A percentile compares a stretch with the other conserved stretches of the same genome.
Evolutionary conservation across 2,888 invertebrate genomes (phyloP).

Genomic region (Dione juno): DNA sequence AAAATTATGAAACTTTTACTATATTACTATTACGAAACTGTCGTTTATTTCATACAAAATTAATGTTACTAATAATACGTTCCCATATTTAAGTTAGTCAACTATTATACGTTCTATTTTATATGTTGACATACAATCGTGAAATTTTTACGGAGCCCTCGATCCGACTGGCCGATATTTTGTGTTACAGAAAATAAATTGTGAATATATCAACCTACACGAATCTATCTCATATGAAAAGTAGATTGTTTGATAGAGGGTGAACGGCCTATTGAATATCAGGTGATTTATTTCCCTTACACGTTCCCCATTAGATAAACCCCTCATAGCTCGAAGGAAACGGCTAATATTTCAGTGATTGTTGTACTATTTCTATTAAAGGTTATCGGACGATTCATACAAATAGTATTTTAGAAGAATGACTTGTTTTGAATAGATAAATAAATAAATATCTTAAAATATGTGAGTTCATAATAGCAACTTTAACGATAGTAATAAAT

Average conservation of each 20-base stretch:
- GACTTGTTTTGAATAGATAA: not conserved
- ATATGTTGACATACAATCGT: too few relatives aligned
- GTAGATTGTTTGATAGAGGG: slow-evolving; percentile 60
- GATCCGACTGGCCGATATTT: too few relatives aligned
- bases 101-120: too few relatives aligned
- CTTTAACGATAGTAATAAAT: slow-evolving; percentile 13
- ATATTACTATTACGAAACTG: too few relatives aligned
- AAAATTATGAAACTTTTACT: not conserved
- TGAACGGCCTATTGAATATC: slow-evolving; percentile 65
- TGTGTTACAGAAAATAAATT: not conserved
- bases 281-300: slow-evolving; percentile 68
- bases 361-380: slow-evolving; percentile 22
- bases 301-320: slow-evolving; percentile 50
- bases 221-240: slow-evolving; percentile 45
- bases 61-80: too few relatives aligned
- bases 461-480: not conserved
- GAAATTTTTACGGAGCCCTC: too few relatives aligned
- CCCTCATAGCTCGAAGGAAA: slow-evolving; percentile 31
- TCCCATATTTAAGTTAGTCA: too few relatives aligned
- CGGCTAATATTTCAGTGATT: slow-evolving; percentile 34
- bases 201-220: slow-evolving; percentile 24
- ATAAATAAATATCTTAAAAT: not conserved
- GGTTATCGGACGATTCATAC: not conserved
- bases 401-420: not conserved
- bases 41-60: too few relatives aligned